A percentile compares a stretch with the other conserved stretches of the same genome.
Conservation (phyloP, 2,797 vertebrate genomes). For the Chloroceryle inda region DNA sequence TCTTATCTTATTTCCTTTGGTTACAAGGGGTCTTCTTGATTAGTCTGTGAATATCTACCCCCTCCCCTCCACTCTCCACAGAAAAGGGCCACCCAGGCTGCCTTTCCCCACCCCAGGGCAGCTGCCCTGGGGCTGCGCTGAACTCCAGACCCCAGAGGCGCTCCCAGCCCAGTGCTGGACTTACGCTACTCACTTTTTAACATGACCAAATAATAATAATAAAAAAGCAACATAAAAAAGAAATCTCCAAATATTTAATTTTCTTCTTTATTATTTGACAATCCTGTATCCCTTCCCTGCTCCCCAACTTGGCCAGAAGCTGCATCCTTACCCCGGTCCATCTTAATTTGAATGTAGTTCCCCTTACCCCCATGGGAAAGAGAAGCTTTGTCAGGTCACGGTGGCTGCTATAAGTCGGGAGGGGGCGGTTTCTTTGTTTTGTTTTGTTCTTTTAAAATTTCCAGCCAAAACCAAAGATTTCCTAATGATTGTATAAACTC, state of each 20-base stretch:
- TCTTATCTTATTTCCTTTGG: constrained; percentile 74
- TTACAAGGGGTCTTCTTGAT: constrained; percentile 74
- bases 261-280: constrained; percentile 87
- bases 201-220: constrained; percentile 39
- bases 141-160: background rate
- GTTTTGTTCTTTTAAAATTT: constrained; percentile 87
- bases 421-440: constrained; percentile 86
- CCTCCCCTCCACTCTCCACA: background rate
- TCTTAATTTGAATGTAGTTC: constrained; percentile 86
- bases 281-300: constrained; percentile 79
- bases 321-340: constrained; percentile 74
- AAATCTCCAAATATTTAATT: constrained; percentile 77
- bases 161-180: background rate
- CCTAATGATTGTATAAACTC: constrained; percentile 97
- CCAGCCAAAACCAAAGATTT: constrained; percentile 99
- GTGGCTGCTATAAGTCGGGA: constrained; percentile 82
- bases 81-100: background rate
- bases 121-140: background rate
- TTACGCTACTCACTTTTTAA: constrained; percentile 54
- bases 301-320: constrained; percentile 73
- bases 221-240: constrained; percentile 30
- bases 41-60: constrained; percentile 62
- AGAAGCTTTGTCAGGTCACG: constrained; percentile 81
- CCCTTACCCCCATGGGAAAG: constrained; percentile 66
- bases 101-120: background rate